phyloP scores from a whole-genome alignment of 2,797 vertebrate genomes.

The Pipistrellus kuhlii region DNA sequence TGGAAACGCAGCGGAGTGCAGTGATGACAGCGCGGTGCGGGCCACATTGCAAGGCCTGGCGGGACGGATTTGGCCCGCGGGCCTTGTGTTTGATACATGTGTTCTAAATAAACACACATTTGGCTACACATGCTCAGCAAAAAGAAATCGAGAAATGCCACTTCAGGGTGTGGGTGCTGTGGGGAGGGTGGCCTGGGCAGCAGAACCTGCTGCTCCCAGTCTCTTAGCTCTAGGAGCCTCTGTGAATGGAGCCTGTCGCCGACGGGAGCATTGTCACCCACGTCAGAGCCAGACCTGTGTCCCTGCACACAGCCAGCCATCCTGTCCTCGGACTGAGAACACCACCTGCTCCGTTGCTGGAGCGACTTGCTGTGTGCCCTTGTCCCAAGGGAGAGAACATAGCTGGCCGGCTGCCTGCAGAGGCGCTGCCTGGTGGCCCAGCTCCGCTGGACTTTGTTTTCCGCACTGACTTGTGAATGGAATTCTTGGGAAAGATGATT shows the following conservation, averaged over 20 bases:
- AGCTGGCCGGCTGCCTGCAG: neutral
- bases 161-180: neutral
- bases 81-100: too few relatives aligned
- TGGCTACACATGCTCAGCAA: conserved; percentile 19
- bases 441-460: neutral
- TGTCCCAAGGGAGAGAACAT: neutral
- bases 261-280: neutral
- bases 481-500: neutral
- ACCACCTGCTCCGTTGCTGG: neutral
- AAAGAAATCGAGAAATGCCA: neutral
- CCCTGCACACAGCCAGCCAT: neutral
- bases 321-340: neutral
- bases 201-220: neutral
- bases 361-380: neutral
- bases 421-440: neutral
- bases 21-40: too few relatives aligned
- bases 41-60: too few relatives aligned
- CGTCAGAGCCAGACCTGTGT: neutral
- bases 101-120: neutral
- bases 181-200: neutral
- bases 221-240: neutral
- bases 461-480: conserved; percentile 9
- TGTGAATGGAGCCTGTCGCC: neutral
- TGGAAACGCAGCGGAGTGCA: too few relatives aligned
- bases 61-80: too few relatives aligned